Percentiles rank a stretch among this genome's conserved stretches.
phyloP scores from a whole-genome alignment of 2,113 vertebrate species.

The Pollimyrus isidori region DNA sequence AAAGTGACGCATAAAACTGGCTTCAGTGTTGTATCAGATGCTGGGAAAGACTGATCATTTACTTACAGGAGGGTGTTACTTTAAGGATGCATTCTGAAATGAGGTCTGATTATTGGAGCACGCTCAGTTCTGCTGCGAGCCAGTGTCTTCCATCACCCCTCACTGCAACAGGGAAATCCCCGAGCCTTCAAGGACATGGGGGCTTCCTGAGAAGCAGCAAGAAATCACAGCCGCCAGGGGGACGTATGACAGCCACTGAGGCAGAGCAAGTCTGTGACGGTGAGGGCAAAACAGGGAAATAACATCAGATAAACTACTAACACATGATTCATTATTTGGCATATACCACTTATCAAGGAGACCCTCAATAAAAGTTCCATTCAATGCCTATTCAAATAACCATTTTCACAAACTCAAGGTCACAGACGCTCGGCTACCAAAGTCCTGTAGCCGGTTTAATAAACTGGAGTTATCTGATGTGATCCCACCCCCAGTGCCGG shows the following conservation, averaged over 20 bases:
- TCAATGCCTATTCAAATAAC: background rate
- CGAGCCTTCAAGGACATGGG: background rate
- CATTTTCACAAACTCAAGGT: background rate
- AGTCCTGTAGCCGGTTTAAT: background rate
- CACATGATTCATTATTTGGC: background rate
- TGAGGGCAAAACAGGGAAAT: background rate
- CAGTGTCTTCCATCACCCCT: background rate
- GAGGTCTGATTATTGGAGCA: background rate
- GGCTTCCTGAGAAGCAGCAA: background rate
- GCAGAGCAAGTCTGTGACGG: background rate
- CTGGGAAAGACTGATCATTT: background rate
- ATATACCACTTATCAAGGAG: background rate
- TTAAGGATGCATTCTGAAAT: background rate
- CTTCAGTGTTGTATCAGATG: background rate
- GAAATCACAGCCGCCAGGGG: background rate
- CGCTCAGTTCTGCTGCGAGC: background rate
- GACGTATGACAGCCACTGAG: background rate
- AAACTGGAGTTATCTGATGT: constrained; percentile 1
- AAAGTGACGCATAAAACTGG: background rate
- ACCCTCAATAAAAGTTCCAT: background rate
- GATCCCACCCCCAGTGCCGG: background rate
- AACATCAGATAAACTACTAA: background rate
- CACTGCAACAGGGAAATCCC: background rate
- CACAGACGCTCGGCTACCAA: background rate
- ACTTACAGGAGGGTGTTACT: background rate